A percentile compares a stretch with the other conserved stretches of the same genome.
phyloP scores from a whole-genome alignment of 2,888 invertebrate species.

The Caradrina kadenii region DNA sequence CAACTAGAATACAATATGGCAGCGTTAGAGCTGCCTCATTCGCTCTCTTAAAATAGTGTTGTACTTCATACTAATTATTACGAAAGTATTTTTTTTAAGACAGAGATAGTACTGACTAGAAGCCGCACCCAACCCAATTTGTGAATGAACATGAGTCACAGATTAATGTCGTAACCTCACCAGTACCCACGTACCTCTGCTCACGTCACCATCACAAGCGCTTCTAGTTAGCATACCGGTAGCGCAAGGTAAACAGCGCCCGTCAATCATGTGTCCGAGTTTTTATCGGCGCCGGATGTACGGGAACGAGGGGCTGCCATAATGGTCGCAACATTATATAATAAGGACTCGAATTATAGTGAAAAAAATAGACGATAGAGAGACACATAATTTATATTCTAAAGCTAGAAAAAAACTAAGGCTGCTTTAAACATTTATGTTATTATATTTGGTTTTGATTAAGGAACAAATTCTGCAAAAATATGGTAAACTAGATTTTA shows the following conservation, averaged over 20 bases:
- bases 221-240: slow-evolving; percentile 59
- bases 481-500: too few relatives aligned
- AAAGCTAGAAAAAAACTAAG: too few relatives aligned
- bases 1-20: too few relatives aligned
- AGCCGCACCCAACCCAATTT: slow-evolving; percentile 6
- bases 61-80: too few relatives aligned
- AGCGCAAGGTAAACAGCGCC: slow-evolving; percentile 64
- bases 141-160: slow-evolving; percentile 41
- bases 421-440: too few relatives aligned
- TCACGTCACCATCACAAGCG: slow-evolving; percentile 24
- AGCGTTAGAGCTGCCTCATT: too few relatives aligned
- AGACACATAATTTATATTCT: too few relatives aligned
- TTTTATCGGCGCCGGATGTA: slow-evolving; percentile 66
- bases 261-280: slow-evolving; percentile 67
- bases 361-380: too few relatives aligned
- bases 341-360: not conserved
- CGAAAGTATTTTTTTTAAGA: not conserved
- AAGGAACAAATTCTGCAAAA: too few relatives aligned
- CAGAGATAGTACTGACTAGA: not conserved
- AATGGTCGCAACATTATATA: slow-evolving; percentile 48
- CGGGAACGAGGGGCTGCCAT: slow-evolving; percentile 34
- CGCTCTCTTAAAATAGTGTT: too few relatives aligned
- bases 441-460: too few relatives aligned
- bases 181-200: slow-evolving; percentile 6
- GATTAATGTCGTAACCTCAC: slow-evolving; percentile 28